Base-by-base conservation (phyloP, 2,113 vertebrate genomes). In the Leptodactylus fuscus region DNA sequence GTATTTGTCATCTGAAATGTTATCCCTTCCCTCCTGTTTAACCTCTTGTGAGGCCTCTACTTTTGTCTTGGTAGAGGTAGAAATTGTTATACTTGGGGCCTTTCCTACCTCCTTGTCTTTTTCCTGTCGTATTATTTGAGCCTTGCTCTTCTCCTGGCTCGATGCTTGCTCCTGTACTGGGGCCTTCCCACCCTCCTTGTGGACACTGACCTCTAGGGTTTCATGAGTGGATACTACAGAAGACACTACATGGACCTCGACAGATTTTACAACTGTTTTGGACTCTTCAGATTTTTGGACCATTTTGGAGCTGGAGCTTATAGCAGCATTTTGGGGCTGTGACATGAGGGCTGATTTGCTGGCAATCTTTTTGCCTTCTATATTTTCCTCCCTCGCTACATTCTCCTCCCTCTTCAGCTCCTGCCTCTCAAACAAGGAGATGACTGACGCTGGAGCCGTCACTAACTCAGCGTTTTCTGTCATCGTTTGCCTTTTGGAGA, bases 351-450 rank as follows among this genome's bases (percentile, higher is more conserved):
- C 77, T 5, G 48, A 29, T 4, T 18, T 15, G 11, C 34, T 74
- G 22, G 32, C 36, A 1, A 29, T 18, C n/a, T 32, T 22, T n/a
- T 48, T 53, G 22, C n/a, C 22, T n/a, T 58, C 53, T 58, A 58
- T 9, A 1, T 58, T 58, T 10, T 24, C 53, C 70, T 75, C 51
- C 12, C 29, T 81, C 24, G 12, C 36, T 55, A 4, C 15, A 5
- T 7, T 44, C 51, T 62, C 81, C 69, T 62, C 81, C 70, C 53
- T 60, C 36, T 20, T 62, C 27, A 65, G 24, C 20, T 48, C 41
- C 46, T 7, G 44, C 13, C 83, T 78, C 32, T 75, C 34, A 12
- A 29, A 15, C 10, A 29, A 12, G 41, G 58, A 67, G 38, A 29
- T 16, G 11, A 48, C 36, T 38, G 83, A 15, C 16, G 29, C 74